Evolutionary conservation across 1,140 invertebrate genomes (phyloP).

Genomic region (Drosophila saltans): DNA sequence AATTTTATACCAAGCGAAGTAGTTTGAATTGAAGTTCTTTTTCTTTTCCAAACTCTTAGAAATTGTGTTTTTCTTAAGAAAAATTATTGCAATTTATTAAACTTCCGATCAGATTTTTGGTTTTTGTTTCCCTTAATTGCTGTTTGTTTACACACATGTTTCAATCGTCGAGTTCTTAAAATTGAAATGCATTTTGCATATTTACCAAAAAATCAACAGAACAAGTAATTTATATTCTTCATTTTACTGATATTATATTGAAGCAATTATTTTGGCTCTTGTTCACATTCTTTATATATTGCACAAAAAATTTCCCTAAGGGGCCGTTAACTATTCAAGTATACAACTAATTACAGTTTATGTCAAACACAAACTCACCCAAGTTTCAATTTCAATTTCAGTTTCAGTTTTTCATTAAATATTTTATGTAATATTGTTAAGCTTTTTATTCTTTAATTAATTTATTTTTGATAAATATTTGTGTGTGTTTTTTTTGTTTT

Average conservation of each 20-base stretch:
- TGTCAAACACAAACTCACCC: constrained; percentile 2
- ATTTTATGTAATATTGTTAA: too few relatives aligned
- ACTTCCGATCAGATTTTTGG: too few relatives aligned
- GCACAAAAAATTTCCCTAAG: background rate
- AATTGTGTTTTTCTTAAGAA: too few relatives aligned
- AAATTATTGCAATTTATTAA: too few relatives aligned
- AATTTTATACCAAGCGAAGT: too few relatives aligned
- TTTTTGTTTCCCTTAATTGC: too few relatives aligned
- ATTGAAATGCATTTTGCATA: background rate
- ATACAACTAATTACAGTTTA: constrained; percentile 4
- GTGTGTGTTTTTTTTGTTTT: background rate
- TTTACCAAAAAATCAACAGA: background rate
- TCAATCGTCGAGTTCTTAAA: too few relatives aligned
- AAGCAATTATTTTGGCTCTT: background rate
- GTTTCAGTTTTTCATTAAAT: background rate
- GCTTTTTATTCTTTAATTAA: background rate
- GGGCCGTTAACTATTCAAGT: background rate
- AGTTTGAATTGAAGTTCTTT: too few relatives aligned
- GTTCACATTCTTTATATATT: background rate
- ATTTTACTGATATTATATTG: constrained; percentile 1
- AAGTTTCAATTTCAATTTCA: background rate
- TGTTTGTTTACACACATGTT: too few relatives aligned
- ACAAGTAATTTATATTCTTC: background rate
- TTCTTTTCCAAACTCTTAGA: too few relatives aligned
- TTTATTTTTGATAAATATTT: background rate